Base-by-base conservation (phyloP, 2,797 vertebrate species). In the Pelobates cultripes region DNA sequence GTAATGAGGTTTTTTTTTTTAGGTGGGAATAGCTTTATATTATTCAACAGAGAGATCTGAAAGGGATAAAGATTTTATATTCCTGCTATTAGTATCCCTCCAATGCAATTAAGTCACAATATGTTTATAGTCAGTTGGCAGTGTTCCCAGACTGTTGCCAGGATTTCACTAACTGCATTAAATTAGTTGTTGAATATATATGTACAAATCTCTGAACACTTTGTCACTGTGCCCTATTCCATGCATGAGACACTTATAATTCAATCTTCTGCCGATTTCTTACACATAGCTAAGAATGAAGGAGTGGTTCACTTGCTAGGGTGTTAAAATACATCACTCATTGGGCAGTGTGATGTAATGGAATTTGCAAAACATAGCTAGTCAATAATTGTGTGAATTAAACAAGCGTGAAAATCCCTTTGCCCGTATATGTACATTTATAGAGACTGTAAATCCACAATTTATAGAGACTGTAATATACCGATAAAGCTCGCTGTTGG, bases 31-130 rank as follows among this genome's bases (percentile, higher is more conserved):
- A 64, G 61, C 61, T 14, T 64, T 14, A n/a, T 64, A 40, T 64
- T 44, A 61, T 64, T 7, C 61, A 64, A 14, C n/a, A 64, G 61
- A n/a, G 61, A 64, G 14, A 40, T n/a, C 61, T 64, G 61, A 64
- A 64, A 40, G 7, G n/a, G 28, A 64, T 64, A 64, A 64, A 64
- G 61, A 64, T 64, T 64, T 40, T 64, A 64, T 7, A 64, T 64
- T 17, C n/a, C 17, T 14, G 3, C 61, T 64, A 64, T 64, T 64
- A 64, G 61, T 64, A 64, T 64, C 61, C 61, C 61, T 64, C 28
- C 14, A 64, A 64, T 64, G 61, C 28, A 64, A 64, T 64, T 64
- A 64, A 64, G 61, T 64, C 61, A 64, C 61, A 64, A 64, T 64
- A 64, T 64, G 61, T 64, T 64, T 64, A 64, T 64, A 64, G 61